Conservation (phyloP, 2,797 vertebrate species). For the Clarias fuscus region DNA sequence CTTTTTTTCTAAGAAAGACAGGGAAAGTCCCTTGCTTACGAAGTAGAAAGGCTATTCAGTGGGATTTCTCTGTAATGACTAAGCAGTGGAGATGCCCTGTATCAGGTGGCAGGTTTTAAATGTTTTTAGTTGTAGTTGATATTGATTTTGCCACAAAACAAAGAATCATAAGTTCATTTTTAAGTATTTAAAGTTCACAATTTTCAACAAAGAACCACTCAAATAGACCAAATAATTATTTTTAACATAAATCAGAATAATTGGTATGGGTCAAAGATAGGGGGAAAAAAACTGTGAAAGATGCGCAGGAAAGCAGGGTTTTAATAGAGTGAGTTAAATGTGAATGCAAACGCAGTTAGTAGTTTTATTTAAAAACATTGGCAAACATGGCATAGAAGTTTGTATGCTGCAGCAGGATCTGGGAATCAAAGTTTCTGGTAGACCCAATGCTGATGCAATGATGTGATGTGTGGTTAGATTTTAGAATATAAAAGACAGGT, state of each 20-base stretch:
- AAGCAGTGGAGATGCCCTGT: conserved; percentile 37
- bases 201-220: neutral
- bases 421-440: too few species aligned
- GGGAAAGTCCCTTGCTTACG: conserved; percentile 28
- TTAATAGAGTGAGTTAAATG: neutral
- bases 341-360: neutral
- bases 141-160: neutral
- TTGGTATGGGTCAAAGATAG: neutral
- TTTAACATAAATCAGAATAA: neutral
- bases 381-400: neutral
- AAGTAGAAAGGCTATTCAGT: neutral
- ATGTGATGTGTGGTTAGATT: too few species aligned
- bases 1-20: conserved; percentile 32
- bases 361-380: neutral
- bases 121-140: neutral
- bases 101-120: neutral
- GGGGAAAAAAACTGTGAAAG: neutral
- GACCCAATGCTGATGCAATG: too few species aligned
- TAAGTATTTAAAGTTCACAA: neutral
- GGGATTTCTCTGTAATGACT: conserved; percentile 38
- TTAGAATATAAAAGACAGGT: too few species aligned
- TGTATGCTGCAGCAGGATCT: too few species aligned
- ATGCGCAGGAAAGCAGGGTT: neutral
- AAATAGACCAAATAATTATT: neutral
- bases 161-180: neutral